Base-by-base conservation (phyloP, 2,797 vertebrate species). In the Peromyscus nudipes region DNA sequence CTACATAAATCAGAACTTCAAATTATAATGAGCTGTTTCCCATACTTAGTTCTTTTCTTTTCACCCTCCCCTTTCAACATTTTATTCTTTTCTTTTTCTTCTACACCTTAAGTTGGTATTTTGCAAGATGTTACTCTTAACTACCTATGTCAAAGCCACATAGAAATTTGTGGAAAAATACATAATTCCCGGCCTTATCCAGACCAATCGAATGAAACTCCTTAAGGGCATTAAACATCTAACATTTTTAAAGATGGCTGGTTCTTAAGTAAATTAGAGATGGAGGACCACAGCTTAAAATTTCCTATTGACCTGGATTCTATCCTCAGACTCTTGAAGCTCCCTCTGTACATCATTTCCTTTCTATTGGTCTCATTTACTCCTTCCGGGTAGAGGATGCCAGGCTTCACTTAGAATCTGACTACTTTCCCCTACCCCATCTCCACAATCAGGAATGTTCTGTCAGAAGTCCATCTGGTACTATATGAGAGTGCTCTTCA, bases 1-100 rank as follows among this genome's bases (percentile, higher is more conserved):
- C 52, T 73, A 60, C 46, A n/a, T 88, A 93, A 89, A 77, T 71
- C 88, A 92, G 76, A 95, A 76, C 82, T 94, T 80, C 69, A 92
- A 88, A 77, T 94, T 88, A 19, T 46, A 21, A 55, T 76, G 55
- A 23, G 37, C 17, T 87, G 75, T 25, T 31, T 5, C 7, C 60
- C 29, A 87, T 93, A n/a, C 79, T 31, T 21, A 55, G 89, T 60
- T 85, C 31, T 77, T 67, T 14, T 65, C 5, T 84, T 62, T 8
- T 65, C 14, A 67, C 55, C 10, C 27, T 55, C 25, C 2, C n/a
- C 23, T 83, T 77, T 82, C 13, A 79, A 64, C 13, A 23, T 43
- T 79, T 81, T 89, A 80, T 34, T 10, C 9, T 88, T 84, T 87
- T 7, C 5, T 5, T 84, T 77, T 91, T 92, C 29, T 82, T 67